These are phyloP conservation scores for Atractosteus spatula DNA, from an alignment of 2,113 vertebrate species.

Conservation along the genomic window DNA sequence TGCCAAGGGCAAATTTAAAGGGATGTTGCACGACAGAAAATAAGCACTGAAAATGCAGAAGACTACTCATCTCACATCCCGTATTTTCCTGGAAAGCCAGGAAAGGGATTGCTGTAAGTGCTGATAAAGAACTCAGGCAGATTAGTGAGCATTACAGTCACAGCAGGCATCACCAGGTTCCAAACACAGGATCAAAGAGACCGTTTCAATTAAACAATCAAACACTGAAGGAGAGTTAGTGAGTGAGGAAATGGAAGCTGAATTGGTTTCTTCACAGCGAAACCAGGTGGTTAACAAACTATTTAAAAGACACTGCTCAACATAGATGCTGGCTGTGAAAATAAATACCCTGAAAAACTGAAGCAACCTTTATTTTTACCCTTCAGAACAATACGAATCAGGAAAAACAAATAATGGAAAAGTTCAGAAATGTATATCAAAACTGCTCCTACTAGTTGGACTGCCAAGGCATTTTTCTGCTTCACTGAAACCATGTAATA, in stretches of 20 bases:
- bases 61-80: not conserved
- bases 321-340: too few relatives aligned
- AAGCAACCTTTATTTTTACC: too few relatives aligned
- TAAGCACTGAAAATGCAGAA: too few relatives aligned
- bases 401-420: too few relatives aligned
- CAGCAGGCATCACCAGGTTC: not conserved
- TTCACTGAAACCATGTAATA: too few relatives aligned
- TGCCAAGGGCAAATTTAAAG: too few relatives aligned
- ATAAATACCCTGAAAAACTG: too few relatives aligned
- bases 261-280: not conserved
- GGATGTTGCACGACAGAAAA: too few relatives aligned
- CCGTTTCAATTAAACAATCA: not conserved
- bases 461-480: not conserved
- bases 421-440: too few relatives aligned
- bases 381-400: too few relatives aligned
- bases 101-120: not conserved
- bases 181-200: not conserved
- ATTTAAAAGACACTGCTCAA: too few relatives aligned
- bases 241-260: not conserved
- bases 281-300: not conserved
- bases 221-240: not conserved
- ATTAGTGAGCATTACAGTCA: not conserved
- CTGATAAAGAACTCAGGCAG: not conserved
- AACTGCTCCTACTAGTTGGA: too few relatives aligned
- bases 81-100: not conserved